Evolutionary conservation across 2,113 vertebrate species (phyloP), one percentile per base, ranked within the genome.

Genomic region (Microcebus jonahi): DNA sequence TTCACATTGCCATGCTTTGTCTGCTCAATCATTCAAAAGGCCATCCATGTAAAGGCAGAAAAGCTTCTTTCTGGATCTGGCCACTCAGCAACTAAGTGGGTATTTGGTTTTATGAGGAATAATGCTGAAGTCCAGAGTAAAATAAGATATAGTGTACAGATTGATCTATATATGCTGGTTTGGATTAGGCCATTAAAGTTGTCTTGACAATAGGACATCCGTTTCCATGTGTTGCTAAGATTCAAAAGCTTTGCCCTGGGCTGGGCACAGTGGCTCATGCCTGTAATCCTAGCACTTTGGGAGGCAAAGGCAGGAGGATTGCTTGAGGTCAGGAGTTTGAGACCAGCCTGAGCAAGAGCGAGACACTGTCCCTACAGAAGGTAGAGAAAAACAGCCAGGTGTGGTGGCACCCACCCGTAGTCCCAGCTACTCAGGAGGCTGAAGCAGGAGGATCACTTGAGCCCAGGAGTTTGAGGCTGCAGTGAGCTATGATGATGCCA

Each of bases 1-100:
- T 93, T 96, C 95, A 80, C 45, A 80, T 94, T 61, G 39, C 53
- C 20, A 34, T 12, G 71, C 59, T 83, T 95, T 80, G 88, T 90
- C 88, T 95, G 77, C 21, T 92, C 68, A 93, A 9, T 96, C 91
- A 95, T 89, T 96, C 91, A 88, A 82, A 94, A 97, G 50, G 31
- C 36, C 76, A 90, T 94, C 86, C 57, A 17, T 59, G 76, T 83
- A 88, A 63, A 96, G 59, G 57, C 57, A 91, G 89, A 75, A 42
- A 83, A 63, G 17, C 81, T 96, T 75, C 23, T 67, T 86, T 57
- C 68, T 87, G 57, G 21, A 79, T 79, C 84, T 76, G n/a, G 65
- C 61, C 42, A 61, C 75, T 94, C 84, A 61, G 73, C 20, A 13
- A 39, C 76, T 73, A 79, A 76, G 25, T 55, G 70, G 23, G n/a